These are phyloP conservation scores for Sycobia sp. DNA, from an alignment of 1,140 invertebrate genomes.

Conservation along the genomic window DNA sequence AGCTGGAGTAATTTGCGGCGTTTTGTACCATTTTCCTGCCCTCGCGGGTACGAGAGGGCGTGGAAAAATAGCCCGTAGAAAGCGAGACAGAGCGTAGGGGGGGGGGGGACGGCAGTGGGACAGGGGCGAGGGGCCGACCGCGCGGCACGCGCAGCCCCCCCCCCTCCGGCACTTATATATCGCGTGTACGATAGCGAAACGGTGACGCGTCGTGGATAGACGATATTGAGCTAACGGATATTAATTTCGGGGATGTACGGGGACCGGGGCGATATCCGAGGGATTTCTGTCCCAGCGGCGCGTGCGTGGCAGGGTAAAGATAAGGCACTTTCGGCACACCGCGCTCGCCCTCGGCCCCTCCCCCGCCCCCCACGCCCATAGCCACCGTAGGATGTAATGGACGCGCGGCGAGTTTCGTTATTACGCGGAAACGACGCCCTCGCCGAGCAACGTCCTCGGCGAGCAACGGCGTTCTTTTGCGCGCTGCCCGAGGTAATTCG, in stretches of 20 bases:
- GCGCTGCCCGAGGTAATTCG: too few relatives aligned
- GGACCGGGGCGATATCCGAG: constrained; percentile 42
- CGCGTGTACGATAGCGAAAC: constrained; percentile 19
- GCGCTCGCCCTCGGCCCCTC: not conserved
- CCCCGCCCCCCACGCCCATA: too few relatives aligned
- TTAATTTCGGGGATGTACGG: constrained; percentile 57
- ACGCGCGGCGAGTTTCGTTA: too few relatives aligned
- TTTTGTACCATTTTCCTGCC: too few relatives aligned
- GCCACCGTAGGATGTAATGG: too few relatives aligned
- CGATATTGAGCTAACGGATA: constrained; percentile 58
- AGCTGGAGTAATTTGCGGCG: constrained; percentile 38
- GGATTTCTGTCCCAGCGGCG: constrained; percentile 46
- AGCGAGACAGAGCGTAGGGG: too few relatives aligned
- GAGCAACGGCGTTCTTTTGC: too few relatives aligned
- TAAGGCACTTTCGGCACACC: constrained; percentile 51
- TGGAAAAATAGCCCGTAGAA: not conserved
- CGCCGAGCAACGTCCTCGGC: too few relatives aligned
- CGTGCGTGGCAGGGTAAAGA: constrained; percentile 56
- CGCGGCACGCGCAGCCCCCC: not conserved
- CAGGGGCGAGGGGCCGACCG: too few relatives aligned
- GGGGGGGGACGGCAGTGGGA: too few relatives aligned
- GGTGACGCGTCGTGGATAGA: constrained; percentile 42
- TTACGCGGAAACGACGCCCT: too few relatives aligned
- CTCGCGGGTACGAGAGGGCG: constrained; percentile 34
- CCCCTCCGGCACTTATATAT: not conserved